These are phyloP conservation scores for Butorides virescens DNA, from an alignment of 2,113 vertebrate species.

Conservation along the genomic window DNA sequence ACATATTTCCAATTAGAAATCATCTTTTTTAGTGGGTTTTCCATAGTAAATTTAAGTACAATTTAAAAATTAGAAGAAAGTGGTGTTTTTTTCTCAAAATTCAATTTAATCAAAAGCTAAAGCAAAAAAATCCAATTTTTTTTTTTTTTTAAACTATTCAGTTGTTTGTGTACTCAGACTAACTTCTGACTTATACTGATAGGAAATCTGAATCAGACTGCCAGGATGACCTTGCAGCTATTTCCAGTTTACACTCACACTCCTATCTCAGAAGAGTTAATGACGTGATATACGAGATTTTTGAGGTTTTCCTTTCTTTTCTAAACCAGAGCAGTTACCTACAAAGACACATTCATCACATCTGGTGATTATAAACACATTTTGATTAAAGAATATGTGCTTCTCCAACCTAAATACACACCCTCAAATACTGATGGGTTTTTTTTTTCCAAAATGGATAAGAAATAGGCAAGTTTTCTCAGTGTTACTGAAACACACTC, in stretches of 20 bases:
- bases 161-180: background rate
- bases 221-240: background rate
- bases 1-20: background rate
- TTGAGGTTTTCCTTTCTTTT: background rate
- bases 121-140: background rate
- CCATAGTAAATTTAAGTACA: background rate
- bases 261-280: background rate
- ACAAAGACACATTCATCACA: background rate
- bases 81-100: background rate
- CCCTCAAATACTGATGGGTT: background rate
- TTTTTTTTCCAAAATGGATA: background rate
- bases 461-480: background rate
- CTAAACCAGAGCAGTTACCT: background rate
- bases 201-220: background rate
- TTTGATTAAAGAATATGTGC: background rate
- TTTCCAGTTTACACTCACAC: background rate
- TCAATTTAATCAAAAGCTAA: background rate
- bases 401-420: background rate
- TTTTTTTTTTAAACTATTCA: accelerated
- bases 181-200: background rate
- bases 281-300: background rate
- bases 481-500: background rate
- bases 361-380: background rate
- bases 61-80: background rate
- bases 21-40: background rate